Percentiles rank a stretch among this genome's conserved stretches.
phyloP scores from a whole-genome alignment of 1,140 invertebrate species.

The Drosophila orena region DNA sequence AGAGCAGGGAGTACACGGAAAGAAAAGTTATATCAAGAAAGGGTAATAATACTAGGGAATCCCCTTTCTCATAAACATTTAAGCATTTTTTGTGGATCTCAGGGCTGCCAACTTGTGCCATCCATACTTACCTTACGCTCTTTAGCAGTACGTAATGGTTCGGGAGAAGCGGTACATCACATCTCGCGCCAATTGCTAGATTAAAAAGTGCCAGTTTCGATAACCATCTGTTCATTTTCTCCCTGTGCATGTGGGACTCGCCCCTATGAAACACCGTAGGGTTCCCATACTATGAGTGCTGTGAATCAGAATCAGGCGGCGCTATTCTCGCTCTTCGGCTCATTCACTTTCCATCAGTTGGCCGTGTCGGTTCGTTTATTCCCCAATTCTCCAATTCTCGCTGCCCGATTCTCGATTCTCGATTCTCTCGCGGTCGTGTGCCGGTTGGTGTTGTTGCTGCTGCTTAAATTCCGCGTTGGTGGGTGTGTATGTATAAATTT shows the following conservation, averaged over 20 bases:
- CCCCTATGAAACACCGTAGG: constrained; percentile 47
- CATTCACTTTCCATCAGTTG: constrained; percentile 68
- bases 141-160: neutral
- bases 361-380: constrained; percentile 52
- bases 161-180: neutral
- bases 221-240: neutral
- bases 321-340: constrained; percentile 40
- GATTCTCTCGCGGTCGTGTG: constrained; percentile 41
- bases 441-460: constrained; percentile 26
- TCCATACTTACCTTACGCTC: too few species aligned
- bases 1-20: neutral
- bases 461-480: constrained; percentile 44
- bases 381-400: constrained; percentile 8
- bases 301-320: constrained; percentile 72
- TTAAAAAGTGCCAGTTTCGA: neutral
- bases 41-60: too few species aligned
- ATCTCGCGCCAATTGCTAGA: neutral
- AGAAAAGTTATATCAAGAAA: neutral
- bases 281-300: constrained; percentile 36
- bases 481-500: constrained; percentile 38
- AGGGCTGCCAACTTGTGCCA: too few species aligned
- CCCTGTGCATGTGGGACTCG: constrained; percentile 23
- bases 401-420: constrained; percentile 13
- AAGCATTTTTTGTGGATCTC: too few species aligned
- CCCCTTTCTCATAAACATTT: too few species aligned